Base-by-base conservation (phyloP, 53 echinoderm and acorn worm species). In the Zoroaster sp. region DNA sequence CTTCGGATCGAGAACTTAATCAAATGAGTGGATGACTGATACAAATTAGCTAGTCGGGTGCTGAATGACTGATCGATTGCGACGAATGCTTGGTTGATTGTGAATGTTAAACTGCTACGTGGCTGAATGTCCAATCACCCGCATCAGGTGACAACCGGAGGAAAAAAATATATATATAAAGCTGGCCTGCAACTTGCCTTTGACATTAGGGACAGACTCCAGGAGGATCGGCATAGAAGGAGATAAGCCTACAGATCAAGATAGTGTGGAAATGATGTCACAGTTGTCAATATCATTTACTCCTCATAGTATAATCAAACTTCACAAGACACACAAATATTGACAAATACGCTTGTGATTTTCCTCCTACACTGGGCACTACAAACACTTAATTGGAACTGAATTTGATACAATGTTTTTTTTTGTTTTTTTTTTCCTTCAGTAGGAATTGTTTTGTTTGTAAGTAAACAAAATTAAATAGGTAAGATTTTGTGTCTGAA, bases 141-240 rank as follows among this genome's bases (percentile, higher is more conserved):
- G 76, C 30, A 8, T 34, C 34, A 13, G 79, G 37, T 35, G 63
- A 59, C 59, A 54, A 38, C 37, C 28, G 66, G 23, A 42, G 66
- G 28, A 40, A 35, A 49, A 77, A 52, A 52, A 42, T 43, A n/a
- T n/a, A n/a, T n/a, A n/a, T n/a, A 20, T 4, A 34, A 40, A 82
- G 35, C 34, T 28, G 67, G 77, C 59, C 75, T 49, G 77, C 45
- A 83, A 94, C 94, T 94, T 94, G 94, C 94, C 94, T 94, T 94
- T 94, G 42, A 94, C 88, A 91, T 91, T 94, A 73, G 91, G 91
- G 66, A 94, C 94, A 34, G 94, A 77, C 79, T 94, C 94, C 94
- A 94, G 88, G 41, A 94, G 86, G 38, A 94, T 79, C 90, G 94
- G 94, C 91, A 94, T 73, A 53, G 94, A 91, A 88, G 94, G 88